Evolutionary conservation across 2,888 invertebrate species (phyloP).

Genomic region (Thysanoteuthis rhombus): DNA sequence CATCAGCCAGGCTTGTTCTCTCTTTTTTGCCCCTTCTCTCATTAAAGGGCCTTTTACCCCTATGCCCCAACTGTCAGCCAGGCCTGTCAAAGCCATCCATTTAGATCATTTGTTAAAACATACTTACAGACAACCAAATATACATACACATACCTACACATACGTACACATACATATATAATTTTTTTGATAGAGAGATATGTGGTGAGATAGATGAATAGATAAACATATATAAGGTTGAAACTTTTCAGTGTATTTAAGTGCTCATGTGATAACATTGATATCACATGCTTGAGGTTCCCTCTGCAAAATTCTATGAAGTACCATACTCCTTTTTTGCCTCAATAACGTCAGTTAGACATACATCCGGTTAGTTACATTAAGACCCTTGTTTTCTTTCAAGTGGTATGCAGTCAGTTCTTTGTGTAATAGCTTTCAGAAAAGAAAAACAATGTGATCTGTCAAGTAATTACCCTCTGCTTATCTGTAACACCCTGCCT

Average conservation of each 20-base stretch:
- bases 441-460: not conserved
- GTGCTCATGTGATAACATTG: not conserved
- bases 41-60: too few species aligned
- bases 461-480: not conserved
- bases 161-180: not conserved
- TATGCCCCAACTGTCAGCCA: too few species aligned
- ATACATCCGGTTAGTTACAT: not conserved
- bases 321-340: not conserved
- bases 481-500: not conserved
- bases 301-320: not conserved
- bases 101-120: too few species aligned
- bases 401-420: not conserved
- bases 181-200: not conserved
- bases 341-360: not conserved
- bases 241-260: too few species aligned
- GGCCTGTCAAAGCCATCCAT: too few species aligned
- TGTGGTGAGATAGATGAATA: too few species aligned
- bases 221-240: too few species aligned
- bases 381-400: not conserved
- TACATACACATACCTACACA: not conserved
- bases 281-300: not conserved
- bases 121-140: too few species aligned
- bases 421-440: not conserved
- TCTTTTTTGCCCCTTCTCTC: too few species aligned
- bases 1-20: too few species aligned